Evolutionary conservation across 2,797 vertebrate species (phyloP), one percentile per base, ranked within the genome.

Genomic region (Tauraco hartlaubi): DNA sequence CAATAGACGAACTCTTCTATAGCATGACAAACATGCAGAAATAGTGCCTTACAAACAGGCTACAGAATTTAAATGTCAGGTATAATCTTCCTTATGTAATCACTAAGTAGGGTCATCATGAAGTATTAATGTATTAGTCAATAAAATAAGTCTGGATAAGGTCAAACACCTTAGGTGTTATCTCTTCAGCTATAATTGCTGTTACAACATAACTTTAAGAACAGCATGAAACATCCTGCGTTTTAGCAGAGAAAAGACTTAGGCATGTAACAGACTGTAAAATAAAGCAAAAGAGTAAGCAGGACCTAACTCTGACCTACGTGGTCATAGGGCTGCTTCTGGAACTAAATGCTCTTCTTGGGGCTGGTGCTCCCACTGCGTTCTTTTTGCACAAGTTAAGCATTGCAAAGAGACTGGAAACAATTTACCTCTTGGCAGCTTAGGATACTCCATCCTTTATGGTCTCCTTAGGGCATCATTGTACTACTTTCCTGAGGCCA

Each of bases 81-180:
- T 83, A 59, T 62, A 80, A 91, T 83, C 52, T 88, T 73, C 12
- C 63, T 94, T 85, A 44, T 62, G 39, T 26, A 96, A 94, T 77
- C 72, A 64, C 52, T 67, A 61, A 85, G 25, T 68, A 80, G 72
- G 54, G 80, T 87, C 49, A 77, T 74, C 64, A 87, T 96, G 72
- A 95, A 94, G 4, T 96, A 94, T 96, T 96, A 77, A 97, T 87
- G 22, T 35, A 56, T 68, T 87, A 72, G 49, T 89, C 88, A 91
- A 88, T 83, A 80, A 92, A 94, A 44, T 90, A 90, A 82, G 21
- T 72, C 61, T 77, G 80, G 89, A 95, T 94, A 96, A 97, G 91
- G 91, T 97, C 92, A 94, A 91, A 91, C 84, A 85, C 87, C 89
- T 69, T 74, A 91, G 89, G 78, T 88, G 86, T 75, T 92, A 89